Evolutionary conservation across 2,888 invertebrate genomes (phyloP), one percentile per base, ranked within the genome.

Genomic region (Tortricodes alternella): DNA sequence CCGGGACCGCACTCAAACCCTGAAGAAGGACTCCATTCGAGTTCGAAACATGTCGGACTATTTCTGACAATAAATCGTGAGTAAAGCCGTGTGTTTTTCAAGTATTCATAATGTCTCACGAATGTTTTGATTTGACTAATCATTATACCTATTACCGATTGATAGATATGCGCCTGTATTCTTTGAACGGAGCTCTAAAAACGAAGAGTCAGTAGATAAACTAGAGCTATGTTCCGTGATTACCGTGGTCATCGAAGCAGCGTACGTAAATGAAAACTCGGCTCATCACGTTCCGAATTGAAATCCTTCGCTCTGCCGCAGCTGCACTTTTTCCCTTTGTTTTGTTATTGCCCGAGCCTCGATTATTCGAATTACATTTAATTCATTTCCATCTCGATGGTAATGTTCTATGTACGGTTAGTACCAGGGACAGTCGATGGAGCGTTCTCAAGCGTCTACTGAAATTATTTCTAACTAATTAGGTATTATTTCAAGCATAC

Each of bases 261-360:
- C 66, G 66, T 73, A 79, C 79, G 74, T 83, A 88, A 86, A 88
- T 87, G 85, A 87, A 88, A 86, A 83, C 84, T 82, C 81, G 83
- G 78, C 83, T 84, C 88, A 89, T 91, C 91, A 90, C 91, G 91
- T 91, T 87, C 88, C 83, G 87, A 89, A 90, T 90, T 91, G 90
- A 87, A 91, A 91, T 91, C 89, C 87, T 84, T 81, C 79, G 76
- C 80, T 81, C 80, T 78, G 83, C 84, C 84, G 81, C 84, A 81
- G 76, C 72, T 71, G 72, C 75, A 80, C 80, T 80, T 83, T 80
- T 83, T 79, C 83, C 84, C 80, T 88, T 89, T 89, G 87, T 88
- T 85, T 88, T 88, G 79, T 87, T 85, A 85, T 83, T 79, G 81
- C 79, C 76, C 77, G 78, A 76, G 76, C 70, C 83, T 82, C 89